Evolutionary conservation across 2,797 vertebrate genomes (phyloP).

Genomic region (Pyrocephalus nanus): DNA sequence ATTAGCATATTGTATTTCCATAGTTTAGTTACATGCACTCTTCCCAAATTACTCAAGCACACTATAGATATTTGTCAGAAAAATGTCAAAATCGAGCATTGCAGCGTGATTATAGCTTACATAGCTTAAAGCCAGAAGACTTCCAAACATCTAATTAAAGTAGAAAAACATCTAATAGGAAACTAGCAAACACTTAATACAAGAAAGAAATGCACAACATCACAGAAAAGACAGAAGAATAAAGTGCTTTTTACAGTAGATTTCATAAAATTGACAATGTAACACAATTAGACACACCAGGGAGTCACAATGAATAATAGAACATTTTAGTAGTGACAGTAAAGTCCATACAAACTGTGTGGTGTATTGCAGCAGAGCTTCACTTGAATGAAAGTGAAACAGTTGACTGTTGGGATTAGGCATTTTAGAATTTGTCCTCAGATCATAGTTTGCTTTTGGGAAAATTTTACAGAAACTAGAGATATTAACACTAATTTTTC

Average conservation of each 20-base stretch:
- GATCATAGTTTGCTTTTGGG: not conserved
- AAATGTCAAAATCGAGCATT: slow-evolving; percentile 2
- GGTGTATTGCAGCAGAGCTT: slow-evolving; percentile 16
- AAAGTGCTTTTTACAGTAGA: slow-evolving; percentile 64
- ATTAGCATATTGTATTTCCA: slow-evolving; percentile 1
- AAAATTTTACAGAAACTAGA: not conserved
- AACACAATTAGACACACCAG: slow-evolving; percentile 68
- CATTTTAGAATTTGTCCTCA: not conserved
- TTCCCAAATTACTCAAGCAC: slow-evolving; percentile 10
- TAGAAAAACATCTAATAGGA: slow-evolving; percentile 67
- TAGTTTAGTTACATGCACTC: not conserved
- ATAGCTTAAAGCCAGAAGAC: slow-evolving; percentile 44
- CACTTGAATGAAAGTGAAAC: slow-evolving; percentile 34
- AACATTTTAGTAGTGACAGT: slow-evolving; percentile 41
- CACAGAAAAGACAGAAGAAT: slow-evolving; percentile 56
- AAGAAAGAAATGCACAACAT: slow-evolving; percentile 46
- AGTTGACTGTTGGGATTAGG: slow-evolving; percentile 26
- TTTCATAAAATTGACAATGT: slow-evolving; percentile 68
- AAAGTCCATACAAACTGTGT: slow-evolving; percentile 34
- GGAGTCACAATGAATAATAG: slow-evolving; percentile 57
- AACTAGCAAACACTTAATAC: slow-evolving; percentile 55
- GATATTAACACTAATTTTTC: not conserved
- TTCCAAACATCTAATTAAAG: slow-evolving; percentile 69
- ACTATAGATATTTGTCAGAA: slow-evolving; percentile 24
- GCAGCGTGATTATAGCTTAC: slow-evolving; percentile 27